Evolutionary conservation across 1,140 invertebrate genomes (phyloP), one percentile per base, ranked within the genome.

Genomic region (Heliconius eleuchia): DNA sequence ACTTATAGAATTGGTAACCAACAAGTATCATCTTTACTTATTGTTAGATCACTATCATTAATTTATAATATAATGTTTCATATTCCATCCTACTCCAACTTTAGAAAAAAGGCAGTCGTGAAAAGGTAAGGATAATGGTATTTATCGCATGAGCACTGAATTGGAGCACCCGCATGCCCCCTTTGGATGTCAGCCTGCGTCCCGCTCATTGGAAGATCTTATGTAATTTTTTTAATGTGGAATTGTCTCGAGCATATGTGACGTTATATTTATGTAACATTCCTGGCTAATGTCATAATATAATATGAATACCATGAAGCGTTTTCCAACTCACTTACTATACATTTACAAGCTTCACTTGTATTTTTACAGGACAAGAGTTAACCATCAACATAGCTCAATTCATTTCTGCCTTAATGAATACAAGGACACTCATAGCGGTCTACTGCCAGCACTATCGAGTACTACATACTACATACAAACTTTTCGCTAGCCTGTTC

Each of bases 31-130:
- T 66, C 60, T 66, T 27, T 46, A 73, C 4, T 77, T 72, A 30
- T 19, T 72, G 42, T 72, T 71, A 70, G 39, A 77, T 77, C 76
- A 73, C 77, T 50, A 9, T 89, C 93, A 94, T 94, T 94, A 93
- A 94, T 92, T 86, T 76, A 30, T 30, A 30, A 30, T 30, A 30
- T 30, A 91, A 93, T 93, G 89, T 94, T 94, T 92, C 91, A 93
- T 93, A 92, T 94, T 94, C 88, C 92, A 93, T 94, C 90, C 89
- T 79, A 87, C 80, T 87, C 91, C 95, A 88, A 95, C 89, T 92
- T 88, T 95, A 97, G 97, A 97, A 97, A 96, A 97, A 97, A 95
- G 97, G 97, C 95, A 97, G 97, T 95, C 95, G 96, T 92, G 97
- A 97, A 93, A 97, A 97, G 96, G 97, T 97, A 96, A 96, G 96